Evolutionary conservation across 2,888 invertebrate species (phyloP), one percentile per base, ranked within the genome.

Genomic region (Catocala sponsa): DNA sequence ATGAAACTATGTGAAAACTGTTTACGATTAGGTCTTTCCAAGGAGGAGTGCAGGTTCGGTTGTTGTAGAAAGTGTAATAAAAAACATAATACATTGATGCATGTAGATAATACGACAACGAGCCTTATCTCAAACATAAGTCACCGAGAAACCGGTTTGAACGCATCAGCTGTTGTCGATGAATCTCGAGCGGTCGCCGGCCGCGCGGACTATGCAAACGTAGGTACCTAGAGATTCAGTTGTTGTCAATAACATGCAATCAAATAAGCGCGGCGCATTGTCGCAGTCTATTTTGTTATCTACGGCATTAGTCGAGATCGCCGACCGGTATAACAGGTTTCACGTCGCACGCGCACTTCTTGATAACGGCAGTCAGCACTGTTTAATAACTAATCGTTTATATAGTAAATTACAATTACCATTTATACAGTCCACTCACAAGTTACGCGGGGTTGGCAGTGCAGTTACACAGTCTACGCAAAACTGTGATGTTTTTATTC

Each of bases 371-470:
- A 57, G 57, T 44, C 35, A 50, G 13, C 2, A 25, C 4, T 58
- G 57, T 58, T 58, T 58, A 42, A 46, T 51, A 0, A 50, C 43
- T 0, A 9, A 49, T 2, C 33, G 12, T 1, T 33, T 50, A 9
- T 57, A 43, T 10, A 12, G 50, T 25, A 9, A 5, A 11, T 44
- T 57, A 44, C 6, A 41, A n/a, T 2, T 35, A n/a, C 33, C 38
- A 33, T 5, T 44, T 6, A 25, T 57, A 57, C 56, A 57, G 56
- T 57, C 56, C 50, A 57, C 56, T 57, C 13, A 50, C 11, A 43
- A 56, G 25, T 13, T 49, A 43, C 43, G 35, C 0, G 56, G 56
- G 1, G 49, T 50, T 42, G 49, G 57, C 11, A 15, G 48, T 38
- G 5, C 35, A 5, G 38, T 51, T 2, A 10, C 44, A 25, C 46